Percentiles rank a stretch among this genome's conserved stretches.
Conservation (phyloP, 2,113 vertebrate genomes). For the Pelusios castaneus region DNA sequence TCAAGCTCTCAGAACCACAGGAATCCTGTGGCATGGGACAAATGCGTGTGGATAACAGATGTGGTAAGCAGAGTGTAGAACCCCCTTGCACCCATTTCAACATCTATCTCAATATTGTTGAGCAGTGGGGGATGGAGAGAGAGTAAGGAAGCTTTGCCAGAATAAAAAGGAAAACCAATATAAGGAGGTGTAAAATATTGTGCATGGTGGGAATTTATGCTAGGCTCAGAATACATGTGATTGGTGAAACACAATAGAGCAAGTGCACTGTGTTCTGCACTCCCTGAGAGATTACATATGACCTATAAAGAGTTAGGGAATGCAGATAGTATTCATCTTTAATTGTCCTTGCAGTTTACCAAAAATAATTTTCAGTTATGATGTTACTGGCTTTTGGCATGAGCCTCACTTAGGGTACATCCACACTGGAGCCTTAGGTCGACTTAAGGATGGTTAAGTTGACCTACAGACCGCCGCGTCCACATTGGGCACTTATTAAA, state of each 20-base stretch:
- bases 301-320: not conserved
- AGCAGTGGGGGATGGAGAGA: rapidly evolving
- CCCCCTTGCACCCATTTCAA: rapidly evolving
- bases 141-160: rapidly evolving
- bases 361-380: not conserved
- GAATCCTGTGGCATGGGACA: constrained; percentile 86
- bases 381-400: not conserved
- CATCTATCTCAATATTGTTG: not conserved
- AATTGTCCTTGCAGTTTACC: not conserved
- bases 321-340: not conserved
- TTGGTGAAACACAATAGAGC: not conserved
- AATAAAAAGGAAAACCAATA: not conserved
- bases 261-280: not conserved
- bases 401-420: no score
- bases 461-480: no score
- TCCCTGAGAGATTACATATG: not conserved
- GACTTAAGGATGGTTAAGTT: no score
- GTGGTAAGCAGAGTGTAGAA: constrained; percentile 84
- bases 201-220: not conserved
- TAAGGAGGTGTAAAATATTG: not conserved
- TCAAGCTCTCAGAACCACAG: constrained; percentile 69
- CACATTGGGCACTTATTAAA: no score
- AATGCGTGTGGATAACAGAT: constrained; percentile 82
- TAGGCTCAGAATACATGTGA: not conserved
- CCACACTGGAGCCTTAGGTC: no score